Evolutionary conservation across 2,888 invertebrate species (phyloP), one percentile per base, ranked within the genome.

Genomic region (Andrena chrysosceles): DNA sequence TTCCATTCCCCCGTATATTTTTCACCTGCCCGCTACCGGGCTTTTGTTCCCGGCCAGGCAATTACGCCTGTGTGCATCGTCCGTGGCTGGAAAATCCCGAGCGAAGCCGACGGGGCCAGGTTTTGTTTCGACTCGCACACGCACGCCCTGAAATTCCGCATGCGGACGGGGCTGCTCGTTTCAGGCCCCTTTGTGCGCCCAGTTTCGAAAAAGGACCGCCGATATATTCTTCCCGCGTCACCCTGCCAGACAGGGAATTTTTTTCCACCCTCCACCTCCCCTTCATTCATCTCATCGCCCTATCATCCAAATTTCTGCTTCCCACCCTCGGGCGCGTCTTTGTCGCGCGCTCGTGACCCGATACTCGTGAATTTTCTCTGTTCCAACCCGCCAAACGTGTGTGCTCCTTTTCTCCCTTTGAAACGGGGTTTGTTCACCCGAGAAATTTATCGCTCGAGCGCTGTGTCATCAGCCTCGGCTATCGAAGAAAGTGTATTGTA

Each of bases 1-100:
- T 89, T 87, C 86, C 85, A 78, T 85, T 78, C 70, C 59, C 29
- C 20, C 72, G 69, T 81, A 66, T 76, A 83, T 87, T 85, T 83
- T 87, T 89, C 79, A 84, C 80, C 81, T 77, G 76, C 66, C 69
- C 56, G 68, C 75, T 71, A 64, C 75, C 64, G 52, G 64, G 48
- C 66, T 83, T 77, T 84, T 84, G 82, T 85, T 89, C 73, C 70
- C 35, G 26, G 76, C 60, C 63, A 59, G 77, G 81, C 86, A 81
- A 84, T 74, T 81, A 81, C 83, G 68, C 54, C 60, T 67, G 64
- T 76, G 69, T 49, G 64, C 70, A 59, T 69, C 70, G 56, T 48
- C 59, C 73, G 80, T 23, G 56, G 54, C 29, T 23, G 42, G 68
- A 67, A 63, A 73, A 78, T 64, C 69, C 33, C 60, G 63, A 26